These are phyloP conservation scores for Stictonetta naevosa DNA, from an alignment of 2,113 vertebrate genomes.

Conservation along the genomic window DNA sequence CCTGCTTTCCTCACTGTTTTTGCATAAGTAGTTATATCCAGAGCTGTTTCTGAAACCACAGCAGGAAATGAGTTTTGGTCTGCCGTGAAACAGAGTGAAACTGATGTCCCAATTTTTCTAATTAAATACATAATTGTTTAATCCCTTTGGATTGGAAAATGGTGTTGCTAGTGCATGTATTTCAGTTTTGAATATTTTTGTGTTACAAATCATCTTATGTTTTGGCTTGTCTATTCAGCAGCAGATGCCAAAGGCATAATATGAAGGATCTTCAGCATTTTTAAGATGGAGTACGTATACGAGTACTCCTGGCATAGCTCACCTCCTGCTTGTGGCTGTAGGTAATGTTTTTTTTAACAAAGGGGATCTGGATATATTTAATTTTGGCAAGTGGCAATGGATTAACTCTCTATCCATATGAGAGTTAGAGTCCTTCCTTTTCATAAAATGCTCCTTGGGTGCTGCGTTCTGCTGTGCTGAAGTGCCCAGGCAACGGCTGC, in stretches of 20 bases:
- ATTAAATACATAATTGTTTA: slow-evolving; percentile 26
- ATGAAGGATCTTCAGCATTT: not conserved
- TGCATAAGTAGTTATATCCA: not conserved
- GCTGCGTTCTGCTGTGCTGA: not conserved
- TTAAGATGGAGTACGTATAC: not conserved
- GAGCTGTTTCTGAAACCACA: not conserved
- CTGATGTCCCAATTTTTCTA: slow-evolving; percentile 13
- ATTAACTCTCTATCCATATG: not conserved
- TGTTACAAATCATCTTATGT: not conserved
- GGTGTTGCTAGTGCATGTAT: not conserved
- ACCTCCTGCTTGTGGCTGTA: not conserved
- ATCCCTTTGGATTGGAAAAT: not conserved
- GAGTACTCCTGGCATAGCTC: not conserved
- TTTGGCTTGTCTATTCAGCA: not conserved
- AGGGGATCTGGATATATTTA: not conserved
- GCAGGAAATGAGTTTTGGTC: not conserved
- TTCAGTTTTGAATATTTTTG: slow-evolving; percentile 14
- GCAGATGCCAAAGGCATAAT: not conserved
- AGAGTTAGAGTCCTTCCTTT: not conserved
- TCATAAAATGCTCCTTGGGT: not conserved
- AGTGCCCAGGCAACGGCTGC: not conserved
- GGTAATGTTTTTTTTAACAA: not conserved
- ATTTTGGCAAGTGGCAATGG: not conserved
- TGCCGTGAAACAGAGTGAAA: not conserved
- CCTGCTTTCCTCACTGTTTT: not conserved